phyloP scores from a whole-genome alignment of 2,113 vertebrate species.

The Triplophysa dalaica region DNA sequence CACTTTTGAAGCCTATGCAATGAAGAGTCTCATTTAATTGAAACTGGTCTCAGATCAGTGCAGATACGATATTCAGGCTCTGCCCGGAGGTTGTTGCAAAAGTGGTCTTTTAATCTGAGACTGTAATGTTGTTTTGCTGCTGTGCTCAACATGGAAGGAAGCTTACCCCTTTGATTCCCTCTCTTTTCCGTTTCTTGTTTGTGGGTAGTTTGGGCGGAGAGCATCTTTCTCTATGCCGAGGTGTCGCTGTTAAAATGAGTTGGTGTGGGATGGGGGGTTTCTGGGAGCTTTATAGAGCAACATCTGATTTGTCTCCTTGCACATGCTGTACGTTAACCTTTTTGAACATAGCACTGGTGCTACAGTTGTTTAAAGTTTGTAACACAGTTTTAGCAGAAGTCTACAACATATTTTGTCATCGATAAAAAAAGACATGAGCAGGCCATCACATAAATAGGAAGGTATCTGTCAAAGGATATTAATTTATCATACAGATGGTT shows the following conservation, averaged over 20 bases:
- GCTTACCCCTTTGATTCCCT: not conserved
- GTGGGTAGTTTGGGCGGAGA: constrained; percentile 41
- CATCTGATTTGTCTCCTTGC: constrained; percentile 29
- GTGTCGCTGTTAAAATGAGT: constrained; percentile 56
- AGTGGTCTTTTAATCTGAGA: constrained; percentile 15
- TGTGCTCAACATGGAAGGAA: constrained; percentile 1
- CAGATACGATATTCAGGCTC: not conserved
- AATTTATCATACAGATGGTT: too few species aligned
- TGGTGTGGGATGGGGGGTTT: constrained; percentile 43
- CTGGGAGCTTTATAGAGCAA: constrained; percentile 60
- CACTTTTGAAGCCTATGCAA: not conserved
- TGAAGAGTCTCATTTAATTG: constrained; percentile 1
- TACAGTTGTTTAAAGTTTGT: too few species aligned
- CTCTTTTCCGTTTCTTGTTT: constrained; percentile 20
- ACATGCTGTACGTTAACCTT: not conserved
- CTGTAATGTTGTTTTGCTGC: constrained; percentile 22
- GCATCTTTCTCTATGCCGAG: constrained; percentile 45
- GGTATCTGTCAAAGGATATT: too few species aligned
- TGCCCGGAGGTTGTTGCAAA: not conserved
- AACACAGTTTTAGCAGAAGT: too few species aligned
- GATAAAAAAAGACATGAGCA: too few species aligned
- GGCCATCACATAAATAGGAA: too few species aligned
- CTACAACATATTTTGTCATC: too few species aligned
- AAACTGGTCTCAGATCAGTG: not conserved
- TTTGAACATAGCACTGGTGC: too few species aligned